Evolutionary conservation across 1,140 invertebrate species (phyloP), one percentile per base, ranked within the genome.

Genomic region (Orius insidiosus): DNA sequence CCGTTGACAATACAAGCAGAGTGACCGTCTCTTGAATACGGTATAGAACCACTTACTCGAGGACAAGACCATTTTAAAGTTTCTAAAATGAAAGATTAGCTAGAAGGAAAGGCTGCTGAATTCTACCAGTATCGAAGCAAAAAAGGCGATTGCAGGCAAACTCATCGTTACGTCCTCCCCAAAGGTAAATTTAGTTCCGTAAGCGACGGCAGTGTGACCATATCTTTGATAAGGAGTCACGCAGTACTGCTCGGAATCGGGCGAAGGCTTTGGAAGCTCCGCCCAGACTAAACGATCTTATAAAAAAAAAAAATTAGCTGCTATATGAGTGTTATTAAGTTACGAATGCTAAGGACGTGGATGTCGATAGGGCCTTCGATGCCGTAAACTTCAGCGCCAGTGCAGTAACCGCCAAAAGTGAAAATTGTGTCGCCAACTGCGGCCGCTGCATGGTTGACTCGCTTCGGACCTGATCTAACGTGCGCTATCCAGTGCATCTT

Each of bases 361-460:
- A 92, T 76, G 62, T 92, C 87, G 56, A 93, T 92, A 2, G 82
- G 76, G 11, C 75, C 68, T 35, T 68, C 69, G 3, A 63, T 62
- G 31, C 68, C 63, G 61, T 83, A 86, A 56, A 84, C 74, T 56
- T 85, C 77, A 56, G 85, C 78, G 14, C 73, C 75, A 2, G 80
- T 83, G 57, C 80, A 87, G 58, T 86, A 94, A 13, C 88, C 89
- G 15, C 88, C 89, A 66, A 94, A 94, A 1, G 83, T 85, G 59
- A 78, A 93, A 44, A 94, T 85, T 54, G 74, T 75, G 48, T 82
- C 73, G 11, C 70, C 75, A 34, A 92, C 74, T 43, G 74, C 69
- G 31, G 85, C 84, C n/a, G 86, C 84, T 8, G 88, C 87, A 72
- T 93, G 88, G 62, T 94, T 94, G 1, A 93, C 76, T 19, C 70